A percentile compares a stretch with the other conserved stretches of the same genome.
These are phyloP conservation scores for Sipha flava DNA, from an alignment of 1,140 invertebrate genomes.

Conservation along the genomic window DNA sequence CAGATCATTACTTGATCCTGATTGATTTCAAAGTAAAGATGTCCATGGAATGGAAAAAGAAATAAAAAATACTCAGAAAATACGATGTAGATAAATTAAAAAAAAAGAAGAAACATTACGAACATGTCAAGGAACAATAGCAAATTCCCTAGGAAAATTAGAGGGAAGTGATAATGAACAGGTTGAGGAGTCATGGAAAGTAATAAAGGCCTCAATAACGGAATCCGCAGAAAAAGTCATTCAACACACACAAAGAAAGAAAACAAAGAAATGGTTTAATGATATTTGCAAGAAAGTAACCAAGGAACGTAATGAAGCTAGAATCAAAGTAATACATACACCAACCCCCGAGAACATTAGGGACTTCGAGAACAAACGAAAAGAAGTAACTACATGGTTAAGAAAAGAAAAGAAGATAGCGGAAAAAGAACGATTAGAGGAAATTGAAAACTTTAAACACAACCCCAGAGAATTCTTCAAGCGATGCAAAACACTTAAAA, in stretches of 20 bases:
- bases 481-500: neutral
- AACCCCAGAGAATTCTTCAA: constrained; percentile 9
- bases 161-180: neutral
- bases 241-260: neutral
- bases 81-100: neutral
- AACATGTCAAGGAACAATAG: neutral
- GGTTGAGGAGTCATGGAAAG: neutral
- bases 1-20: too few species aligned
- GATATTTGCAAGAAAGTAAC: neutral
- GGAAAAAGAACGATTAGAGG: neutral
- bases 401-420: neutral
- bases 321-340: neutral
- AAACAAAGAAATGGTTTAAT: constrained; percentile 15
- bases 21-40: neutral
- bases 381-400: neutral
- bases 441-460: neutral
- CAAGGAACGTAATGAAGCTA: neutral
- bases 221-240: too few species aligned
- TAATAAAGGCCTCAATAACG: neutral
- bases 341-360: neutral
- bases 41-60: too few species aligned
- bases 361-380: neutral
- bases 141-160: neutral
- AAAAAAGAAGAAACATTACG: neutral
- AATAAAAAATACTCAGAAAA: too few species aligned